Evolutionary conservation across 2,797 vertebrate species (phyloP).

Genomic region (Cichlasoma orientale): DNA sequence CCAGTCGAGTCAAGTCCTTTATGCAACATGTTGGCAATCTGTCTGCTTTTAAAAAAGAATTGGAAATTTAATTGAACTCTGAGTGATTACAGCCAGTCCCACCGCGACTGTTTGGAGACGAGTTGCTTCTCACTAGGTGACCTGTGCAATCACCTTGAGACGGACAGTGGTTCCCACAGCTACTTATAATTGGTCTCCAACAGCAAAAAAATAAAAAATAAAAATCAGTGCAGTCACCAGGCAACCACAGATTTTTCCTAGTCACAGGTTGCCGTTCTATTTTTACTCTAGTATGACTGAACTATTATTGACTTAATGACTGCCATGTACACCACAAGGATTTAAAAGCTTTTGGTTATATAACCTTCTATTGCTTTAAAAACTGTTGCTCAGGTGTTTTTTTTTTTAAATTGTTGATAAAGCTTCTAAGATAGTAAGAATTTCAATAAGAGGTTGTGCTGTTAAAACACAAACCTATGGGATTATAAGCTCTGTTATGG

Average conservation of each 20-base stretch:
- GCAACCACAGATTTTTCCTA: background rate
- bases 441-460: background rate
- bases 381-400: background rate
- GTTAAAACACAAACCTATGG: background rate
- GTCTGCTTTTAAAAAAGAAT: background rate
- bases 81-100: background rate
- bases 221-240: background rate
- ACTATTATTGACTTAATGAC: background rate
- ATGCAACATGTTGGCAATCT: background rate
- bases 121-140: no score
- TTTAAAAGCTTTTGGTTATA: background rate
- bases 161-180: no score
- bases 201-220: background rate
- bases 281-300: accelerated
- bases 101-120: no score
- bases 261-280: no score
- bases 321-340: background rate
- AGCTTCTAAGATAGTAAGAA: background rate
- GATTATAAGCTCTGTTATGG: no score
- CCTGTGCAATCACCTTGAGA: no score
- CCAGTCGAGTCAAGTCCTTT: background rate
- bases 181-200: no score
- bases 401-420: background rate
- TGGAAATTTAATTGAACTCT: background rate
- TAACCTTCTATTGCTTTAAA: background rate